Conservation (phyloP, 92 coral and sea anemone species). For the Zoanthus sociatus region DNA sequence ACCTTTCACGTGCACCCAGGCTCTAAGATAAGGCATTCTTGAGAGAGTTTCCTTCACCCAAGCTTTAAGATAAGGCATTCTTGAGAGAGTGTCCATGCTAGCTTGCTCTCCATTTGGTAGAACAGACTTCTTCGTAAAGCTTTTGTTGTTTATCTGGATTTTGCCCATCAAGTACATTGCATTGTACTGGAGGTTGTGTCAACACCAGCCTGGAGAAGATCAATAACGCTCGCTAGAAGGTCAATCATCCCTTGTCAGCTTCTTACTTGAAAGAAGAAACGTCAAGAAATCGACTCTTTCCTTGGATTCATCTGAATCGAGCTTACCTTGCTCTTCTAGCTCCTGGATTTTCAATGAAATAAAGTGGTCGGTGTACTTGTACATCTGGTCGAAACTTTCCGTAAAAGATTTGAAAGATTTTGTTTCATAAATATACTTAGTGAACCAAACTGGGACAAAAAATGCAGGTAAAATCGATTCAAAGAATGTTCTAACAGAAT, state of each 20-base stretch:
- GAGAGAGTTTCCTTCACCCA: no score
- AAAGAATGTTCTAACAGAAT: slow-evolving; percentile 43
- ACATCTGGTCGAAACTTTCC: slow-evolving; percentile 61
- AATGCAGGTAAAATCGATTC: slow-evolving; percentile 2
- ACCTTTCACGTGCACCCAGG: slow-evolving; percentile 78
- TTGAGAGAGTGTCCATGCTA: no score
- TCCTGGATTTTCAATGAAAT: slow-evolving; percentile 21
- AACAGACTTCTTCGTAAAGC: no score
- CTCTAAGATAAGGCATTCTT: no score
- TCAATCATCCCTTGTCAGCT: slow-evolving; percentile 68
- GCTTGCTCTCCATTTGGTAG: no score
- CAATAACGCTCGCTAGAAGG: slow-evolving; percentile 69
- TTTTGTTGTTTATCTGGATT: slow-evolving; percentile 37
- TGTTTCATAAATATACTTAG: slow-evolving; percentile 36
- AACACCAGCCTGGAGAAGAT: slow-evolving; percentile 73
- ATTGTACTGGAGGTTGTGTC: no score
- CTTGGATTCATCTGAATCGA: not conserved
- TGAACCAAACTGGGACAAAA: slow-evolving; percentile 61
- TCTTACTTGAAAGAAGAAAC: slow-evolving; percentile 49
- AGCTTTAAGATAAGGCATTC: no score
- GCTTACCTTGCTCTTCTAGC: not conserved
- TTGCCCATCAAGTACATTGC: slow-evolving; percentile 58
- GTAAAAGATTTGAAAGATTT: no score
- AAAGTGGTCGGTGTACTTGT: slow-evolving; percentile 66
- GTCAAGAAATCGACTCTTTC: slow-evolving; percentile 48